Evolutionary conservation across 2,888 invertebrate species (phyloP).

Genomic region (Electrophaes corylata): DNA sequence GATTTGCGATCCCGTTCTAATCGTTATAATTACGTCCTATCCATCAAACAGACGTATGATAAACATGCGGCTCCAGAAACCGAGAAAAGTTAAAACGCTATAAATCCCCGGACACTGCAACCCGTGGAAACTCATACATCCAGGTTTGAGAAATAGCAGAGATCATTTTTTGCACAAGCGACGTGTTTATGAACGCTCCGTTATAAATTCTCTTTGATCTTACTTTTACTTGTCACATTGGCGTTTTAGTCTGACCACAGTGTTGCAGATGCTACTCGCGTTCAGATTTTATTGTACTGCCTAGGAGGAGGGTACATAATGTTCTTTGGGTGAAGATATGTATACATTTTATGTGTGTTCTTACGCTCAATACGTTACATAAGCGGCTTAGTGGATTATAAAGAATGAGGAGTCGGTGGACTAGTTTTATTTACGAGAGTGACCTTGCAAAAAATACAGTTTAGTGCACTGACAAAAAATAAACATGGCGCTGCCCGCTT

Average conservation of each 20-base stretch:
- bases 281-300: conserved; percentile 50
- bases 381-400: background rate
- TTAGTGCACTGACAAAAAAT: background rate
- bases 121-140: conserved; percentile 39
- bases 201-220: conserved; percentile 78
- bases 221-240: conserved; percentile 62
- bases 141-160: conserved; percentile 76
- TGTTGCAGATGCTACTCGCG: conserved; percentile 48
- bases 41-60: conserved; percentile 78
- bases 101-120: conserved; percentile 56
- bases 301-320: background rate
- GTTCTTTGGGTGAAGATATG: background rate
- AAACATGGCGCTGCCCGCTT: background rate
- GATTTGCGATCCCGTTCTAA: conserved; percentile 81
- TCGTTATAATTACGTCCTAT: conserved; percentile 80
- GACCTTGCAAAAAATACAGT: too few relatives aligned
- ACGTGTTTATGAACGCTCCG: conserved; percentile 76
- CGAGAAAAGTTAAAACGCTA: conserved; percentile 63
- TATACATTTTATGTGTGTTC: background rate
- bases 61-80: conserved; percentile 63
- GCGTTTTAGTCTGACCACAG: conserved; percentile 45
- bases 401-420: too few relatives aligned
- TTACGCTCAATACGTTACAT: too few relatives aligned
- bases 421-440: background rate
- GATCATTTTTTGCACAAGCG: conserved; percentile 75